A percentile compares a stretch with the other conserved stretches of the same genome.
These are phyloP conservation scores for Mercenaria mercenaria DNA, from an alignment of 1,140 invertebrate genomes.

Conservation along the genomic window DNA sequence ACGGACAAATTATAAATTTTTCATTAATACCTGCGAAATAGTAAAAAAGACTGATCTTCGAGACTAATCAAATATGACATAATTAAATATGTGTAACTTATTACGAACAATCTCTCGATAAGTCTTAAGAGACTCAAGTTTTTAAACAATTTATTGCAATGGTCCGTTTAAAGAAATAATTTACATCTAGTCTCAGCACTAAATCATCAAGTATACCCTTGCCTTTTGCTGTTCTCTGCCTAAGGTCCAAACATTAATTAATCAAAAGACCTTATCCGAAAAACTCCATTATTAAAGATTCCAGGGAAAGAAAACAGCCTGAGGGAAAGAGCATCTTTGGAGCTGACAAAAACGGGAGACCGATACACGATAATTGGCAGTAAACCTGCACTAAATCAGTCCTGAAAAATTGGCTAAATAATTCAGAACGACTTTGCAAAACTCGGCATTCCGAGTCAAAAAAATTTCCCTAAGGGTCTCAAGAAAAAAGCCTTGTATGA, in stretches of 20 bases:
- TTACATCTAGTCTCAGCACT: too few relatives aligned
- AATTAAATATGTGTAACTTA: too few relatives aligned
- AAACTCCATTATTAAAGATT: not conserved
- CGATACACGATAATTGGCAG: constrained; percentile 24
- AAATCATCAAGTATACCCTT: too few relatives aligned
- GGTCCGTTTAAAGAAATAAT: too few relatives aligned
- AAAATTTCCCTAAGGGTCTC: constrained; percentile 8
- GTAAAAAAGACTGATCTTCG: too few relatives aligned
- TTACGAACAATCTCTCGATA: too few relatives aligned
- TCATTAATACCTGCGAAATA: too few relatives aligned
- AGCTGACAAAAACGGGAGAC: not conserved
- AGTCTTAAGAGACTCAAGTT: too few relatives aligned
- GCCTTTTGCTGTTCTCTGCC: too few relatives aligned
- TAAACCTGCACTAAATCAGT: constrained; percentile 20
- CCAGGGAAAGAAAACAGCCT: not conserved
- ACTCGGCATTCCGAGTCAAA: not conserved
- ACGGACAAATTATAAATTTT: too few relatives aligned
- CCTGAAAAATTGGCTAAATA: constrained; percentile 23
- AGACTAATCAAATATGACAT: too few relatives aligned
- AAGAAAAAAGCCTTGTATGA: not conserved
- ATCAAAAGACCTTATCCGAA: not conserved
- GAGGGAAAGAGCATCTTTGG: not conserved
- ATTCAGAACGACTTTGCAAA: constrained; percentile 30
- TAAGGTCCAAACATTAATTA: not conserved
- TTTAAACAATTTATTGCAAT: too few relatives aligned